Evolutionary conservation across 2,113 vertebrate species (phyloP), one percentile per base, ranked within the genome.

Genomic region (Myiopsitta monachus): DNA sequence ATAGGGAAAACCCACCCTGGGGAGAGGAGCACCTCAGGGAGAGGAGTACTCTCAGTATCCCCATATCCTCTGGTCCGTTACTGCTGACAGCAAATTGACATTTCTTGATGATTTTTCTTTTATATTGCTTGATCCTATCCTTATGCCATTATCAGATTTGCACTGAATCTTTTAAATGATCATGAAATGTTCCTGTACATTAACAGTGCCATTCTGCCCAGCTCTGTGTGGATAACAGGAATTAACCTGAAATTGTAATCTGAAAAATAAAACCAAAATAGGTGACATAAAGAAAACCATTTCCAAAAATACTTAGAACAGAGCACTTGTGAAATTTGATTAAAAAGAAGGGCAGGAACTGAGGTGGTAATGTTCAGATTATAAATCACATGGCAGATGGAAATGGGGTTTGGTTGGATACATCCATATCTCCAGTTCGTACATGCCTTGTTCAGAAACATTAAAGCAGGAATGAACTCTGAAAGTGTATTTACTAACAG

Each of bases 31-130:
- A 59, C 21, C 44, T 41, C 2, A 7, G 26, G 16, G 16, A 72
- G 39, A 10, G 41, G 14, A 62, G n/a, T 14, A 7, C 22, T 46
- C 85, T 90, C 38, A 6, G 39, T 52, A 5, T 78, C 55, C 62
- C 91, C 88, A 38, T 92, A 84, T 94, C 85, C 92, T 95, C 91
- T 89, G 67, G 83, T 80, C 28, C 26, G 43, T 30, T 46, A 8
- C 76, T 69, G 39, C 87, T 91, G 39, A 59, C 31, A 77, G 77
- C 91, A 88, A 57, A 78, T 0, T 18, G 46, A 54, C 39, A 69
- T 94, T 91, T 95, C 62, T 46, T 51, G 3, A 38, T 41, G 33
- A 24, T 19, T 17, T 69, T 33, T 59, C 57, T 75, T 76, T 39
- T 49, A 7, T 36, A 14, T 28, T 39, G 18, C 13, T 47, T 15